phyloP scores from a whole-genome alignment of 2,797 vertebrate species.

The Distichodus sexfasciatus region DNA sequence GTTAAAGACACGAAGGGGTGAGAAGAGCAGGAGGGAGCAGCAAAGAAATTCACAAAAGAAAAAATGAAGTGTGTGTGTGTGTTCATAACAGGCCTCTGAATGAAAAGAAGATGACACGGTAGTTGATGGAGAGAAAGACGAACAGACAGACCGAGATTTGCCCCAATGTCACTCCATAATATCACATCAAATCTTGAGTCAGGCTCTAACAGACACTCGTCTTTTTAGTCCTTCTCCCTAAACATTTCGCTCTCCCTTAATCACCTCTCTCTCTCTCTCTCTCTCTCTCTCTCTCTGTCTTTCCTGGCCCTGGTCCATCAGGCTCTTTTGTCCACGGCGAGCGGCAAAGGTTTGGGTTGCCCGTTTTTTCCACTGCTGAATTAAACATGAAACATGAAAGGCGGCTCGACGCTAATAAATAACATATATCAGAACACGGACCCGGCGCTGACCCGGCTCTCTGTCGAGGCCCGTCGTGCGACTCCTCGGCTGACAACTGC shows the following conservation, averaged over 20 bases:
- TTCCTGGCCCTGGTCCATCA: constrained; percentile 81
- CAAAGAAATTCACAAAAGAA: too few species aligned
- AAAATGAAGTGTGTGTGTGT: too few species aligned
- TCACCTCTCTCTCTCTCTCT: constrained; percentile 23
- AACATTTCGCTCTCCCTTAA: too few species aligned
- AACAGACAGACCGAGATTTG: too few species aligned
- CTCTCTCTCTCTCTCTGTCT: constrained; percentile 62
- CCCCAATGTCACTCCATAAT: too few species aligned
- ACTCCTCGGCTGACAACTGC: constrained; percentile 88
- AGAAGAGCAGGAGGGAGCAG: too few species aligned
- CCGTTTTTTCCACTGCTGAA: constrained; percentile 88
- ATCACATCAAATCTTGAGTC: too few species aligned
- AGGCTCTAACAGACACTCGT: constrained; percentile 57
- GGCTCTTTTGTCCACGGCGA: constrained; percentile 84
- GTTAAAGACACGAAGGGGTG: constrained; percentile 48
- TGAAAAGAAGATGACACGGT: too few species aligned
- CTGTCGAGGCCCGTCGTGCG: constrained; percentile 85
- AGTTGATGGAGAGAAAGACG: too few species aligned
- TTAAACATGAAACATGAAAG: constrained; percentile 87
- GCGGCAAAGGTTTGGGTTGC: constrained; percentile 68
- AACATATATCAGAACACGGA: constrained; percentile 96
- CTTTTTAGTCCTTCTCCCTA: constrained; percentile 32
- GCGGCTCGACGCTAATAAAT: constrained; percentile 97
- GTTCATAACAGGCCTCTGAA: too few species aligned
- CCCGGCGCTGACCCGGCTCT: constrained; percentile 92